These are phyloP conservation scores for Cyclura pinguis DNA, from an alignment of 2,797 vertebrate genomes.

Conservation along the genomic window DNA sequence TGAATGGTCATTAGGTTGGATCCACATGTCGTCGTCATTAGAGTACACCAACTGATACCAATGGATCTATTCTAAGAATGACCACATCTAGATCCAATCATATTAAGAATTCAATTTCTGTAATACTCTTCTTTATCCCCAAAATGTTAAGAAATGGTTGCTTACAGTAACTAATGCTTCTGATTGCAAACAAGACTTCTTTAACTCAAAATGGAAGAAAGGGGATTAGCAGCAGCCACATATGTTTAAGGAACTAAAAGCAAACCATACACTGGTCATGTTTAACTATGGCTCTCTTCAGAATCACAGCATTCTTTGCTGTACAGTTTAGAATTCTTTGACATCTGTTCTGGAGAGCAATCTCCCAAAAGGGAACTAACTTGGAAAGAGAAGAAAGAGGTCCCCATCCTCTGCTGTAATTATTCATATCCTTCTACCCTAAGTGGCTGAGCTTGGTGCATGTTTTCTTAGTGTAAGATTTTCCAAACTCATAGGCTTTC, in stretches of 20 bases:
- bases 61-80: background rate
- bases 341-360: background rate
- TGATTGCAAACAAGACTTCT: conserved; percentile 31
- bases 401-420: conserved; percentile 15
- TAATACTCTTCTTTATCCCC: background rate
- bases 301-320: conserved; percentile 33
- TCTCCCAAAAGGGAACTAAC: conserved; percentile 23
- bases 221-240: conserved; percentile 19
- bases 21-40: background rate
- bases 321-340: conserved; percentile 47
- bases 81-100: background rate
- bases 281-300: conserved; percentile 32
- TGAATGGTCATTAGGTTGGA: background rate
- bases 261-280: background rate
- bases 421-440: conserved; percentile 48
- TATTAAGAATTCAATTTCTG: conserved; percentile 24
- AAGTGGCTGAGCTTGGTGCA: conserved; percentile 25
- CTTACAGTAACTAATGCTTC: background rate
- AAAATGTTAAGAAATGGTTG: conserved; percentile 21
- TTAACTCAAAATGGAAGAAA: background rate
- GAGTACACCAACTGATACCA: background rate
- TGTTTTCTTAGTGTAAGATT: conserved; percentile 35
- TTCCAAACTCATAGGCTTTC: conserved; percentile 22
- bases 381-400: conserved; percentile 41
- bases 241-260: conserved; percentile 38